Conservation (phyloP, 2,888 invertebrate species). For the Harpalus rubripes region DNA sequence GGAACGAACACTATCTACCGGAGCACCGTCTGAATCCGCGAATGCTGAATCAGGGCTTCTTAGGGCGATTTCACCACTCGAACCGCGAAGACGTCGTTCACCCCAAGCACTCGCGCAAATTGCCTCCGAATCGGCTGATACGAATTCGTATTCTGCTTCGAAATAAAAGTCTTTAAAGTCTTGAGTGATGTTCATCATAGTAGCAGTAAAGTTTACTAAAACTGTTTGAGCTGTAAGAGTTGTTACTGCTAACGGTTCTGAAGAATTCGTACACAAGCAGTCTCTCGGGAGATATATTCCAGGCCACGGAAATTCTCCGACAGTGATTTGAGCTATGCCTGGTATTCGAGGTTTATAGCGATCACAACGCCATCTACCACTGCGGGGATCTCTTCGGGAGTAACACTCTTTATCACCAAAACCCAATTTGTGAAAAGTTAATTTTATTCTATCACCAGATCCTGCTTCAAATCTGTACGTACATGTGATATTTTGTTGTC, state of each 20-base stretch:
- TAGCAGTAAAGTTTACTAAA: constrained; percentile 86
- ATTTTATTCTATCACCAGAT: constrained; percentile 84
- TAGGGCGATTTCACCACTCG: constrained; percentile 86
- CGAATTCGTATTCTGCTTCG: constrained; percentile 86
- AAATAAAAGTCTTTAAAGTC: constrained; percentile 89
- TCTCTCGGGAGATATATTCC: constrained; percentile 84
- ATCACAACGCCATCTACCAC: constrained; percentile 86
- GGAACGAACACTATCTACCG: constrained; percentile 78
- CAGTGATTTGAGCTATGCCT: constrained; percentile 79
- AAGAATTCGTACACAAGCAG: constrained; percentile 86
- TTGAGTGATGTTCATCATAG: constrained; percentile 89
- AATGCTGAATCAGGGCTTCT: constrained; percentile 80
- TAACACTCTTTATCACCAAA: constrained; percentile 85
- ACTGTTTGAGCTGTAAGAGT: constrained; percentile 85
- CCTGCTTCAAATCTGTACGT: constrained; percentile 87
- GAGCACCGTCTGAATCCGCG: constrained; percentile 66
- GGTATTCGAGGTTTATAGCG: constrained; percentile 70
- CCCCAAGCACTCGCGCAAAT: constrained; percentile 84
- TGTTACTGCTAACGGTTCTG: constrained; percentile 83
- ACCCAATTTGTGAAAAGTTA: constrained; percentile 84
- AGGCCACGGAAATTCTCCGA: constrained; percentile 83
- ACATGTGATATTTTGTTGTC: constrained; percentile 87
- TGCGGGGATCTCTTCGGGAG: constrained; percentile 83
- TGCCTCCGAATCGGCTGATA: constrained; percentile 80
- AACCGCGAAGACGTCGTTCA: constrained; percentile 83